Base-by-base conservation (phyloP, 2,797 vertebrate species). In the Pitangus sulphuratus region DNA sequence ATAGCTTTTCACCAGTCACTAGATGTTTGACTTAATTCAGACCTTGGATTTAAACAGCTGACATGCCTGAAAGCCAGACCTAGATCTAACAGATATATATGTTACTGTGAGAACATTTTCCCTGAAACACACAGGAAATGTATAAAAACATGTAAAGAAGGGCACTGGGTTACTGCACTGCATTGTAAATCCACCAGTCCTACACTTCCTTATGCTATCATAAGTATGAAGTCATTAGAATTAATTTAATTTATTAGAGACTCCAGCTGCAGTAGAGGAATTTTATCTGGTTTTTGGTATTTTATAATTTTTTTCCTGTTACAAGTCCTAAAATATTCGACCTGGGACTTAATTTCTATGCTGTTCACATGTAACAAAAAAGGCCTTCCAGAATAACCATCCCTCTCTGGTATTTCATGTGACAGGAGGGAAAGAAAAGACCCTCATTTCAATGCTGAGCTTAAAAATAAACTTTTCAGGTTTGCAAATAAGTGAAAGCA, bases 391-490 rank as follows among this genome's bases (percentile, higher is more conserved):
- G 88, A 94, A 80, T 95, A 95, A 95, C 25, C 30, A 15, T 65
- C 68, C 77, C 66, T 90, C 62, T 94, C 84, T 97, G 87, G 76
- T 95, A 91, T 97, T 96, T 95, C 71, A 84, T 93, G 58, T 83
- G 81, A 96, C 50, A 94, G 70, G 53, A 90, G 88, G 56, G 88
- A 78, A 97, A 95, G 72, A 95, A 72, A 92, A 87, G 86, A 66
- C 87, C 50, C 48, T 76, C 92, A 96, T 62, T 91, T 90, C 88
- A 92, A 93, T 54, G 72, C 71, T 95, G 68, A 95, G 87, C 86
- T 93, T 93, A 83, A 97, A 97, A 96, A 94, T 93, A 90, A 96
- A 96, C 93, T 86, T 95, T 91, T 89, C 2, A 18, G 74, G 77
- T 95, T 96, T 87, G 84, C 75, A 91, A 97, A 94, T 95, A 96